These are phyloP conservation scores for Ephestia elutella DNA, from an alignment of 1,140 invertebrate genomes.

Conservation along the genomic window DNA sequence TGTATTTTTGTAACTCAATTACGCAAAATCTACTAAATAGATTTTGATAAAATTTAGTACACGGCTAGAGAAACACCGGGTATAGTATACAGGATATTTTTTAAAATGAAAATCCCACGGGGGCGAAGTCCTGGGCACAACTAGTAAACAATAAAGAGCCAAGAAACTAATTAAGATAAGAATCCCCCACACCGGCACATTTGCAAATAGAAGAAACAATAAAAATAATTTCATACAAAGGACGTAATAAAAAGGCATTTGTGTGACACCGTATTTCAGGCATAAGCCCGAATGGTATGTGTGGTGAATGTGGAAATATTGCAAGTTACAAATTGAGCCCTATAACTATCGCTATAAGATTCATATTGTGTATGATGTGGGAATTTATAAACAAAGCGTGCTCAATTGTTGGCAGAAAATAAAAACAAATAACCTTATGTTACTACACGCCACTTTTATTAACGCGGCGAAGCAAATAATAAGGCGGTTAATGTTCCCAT, in stretches of 20 bases:
- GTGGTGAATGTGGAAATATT: background rate
- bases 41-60: too few species aligned
- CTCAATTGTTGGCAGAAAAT: background rate
- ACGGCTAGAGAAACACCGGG: too few species aligned
- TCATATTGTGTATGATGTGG: background rate
- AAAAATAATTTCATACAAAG: conserved; percentile 2
- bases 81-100: too few species aligned
- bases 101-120: too few species aligned
- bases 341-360: background rate
- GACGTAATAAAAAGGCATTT: conserved; percentile 3
- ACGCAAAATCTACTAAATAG: too few species aligned
- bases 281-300: background rate
- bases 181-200: background rate
- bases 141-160: too few species aligned
- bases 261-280: conserved; percentile 2
- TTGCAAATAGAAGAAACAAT: conserved; percentile 4
- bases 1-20: too few species aligned
- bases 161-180: background rate
- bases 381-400: conserved; percentile 2
- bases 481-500: background rate
- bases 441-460: background rate
- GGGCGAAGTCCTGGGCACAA: too few species aligned
- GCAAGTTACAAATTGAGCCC: background rate
- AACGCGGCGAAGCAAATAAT: background rate
- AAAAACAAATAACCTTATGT: background rate